Base-by-base conservation (phyloP, 2,797 vertebrate genomes). In the Rhadinocentrus ornatus region DNA sequence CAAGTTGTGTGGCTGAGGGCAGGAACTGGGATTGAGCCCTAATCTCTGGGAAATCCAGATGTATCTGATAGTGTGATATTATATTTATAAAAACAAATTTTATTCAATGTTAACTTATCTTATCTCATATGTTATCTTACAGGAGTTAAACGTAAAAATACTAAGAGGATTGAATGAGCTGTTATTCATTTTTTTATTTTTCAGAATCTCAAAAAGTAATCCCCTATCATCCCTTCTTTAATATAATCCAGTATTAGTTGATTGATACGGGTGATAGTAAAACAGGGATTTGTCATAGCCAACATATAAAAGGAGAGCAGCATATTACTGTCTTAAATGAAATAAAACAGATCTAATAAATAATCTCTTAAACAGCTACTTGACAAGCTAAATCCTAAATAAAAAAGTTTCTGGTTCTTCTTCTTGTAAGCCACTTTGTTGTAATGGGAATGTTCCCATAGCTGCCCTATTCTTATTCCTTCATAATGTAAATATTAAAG, bases 401-500 rank as follows among this genome's bases (percentile, higher is more conserved):
- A 56, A 73, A 26, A 48, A 48, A 27, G 35, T 60, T 50, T 62
- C 32, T 13, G 60, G 20, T 22, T 68, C 32, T 46, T 56, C 60
- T 34, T 34, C 24, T 41, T 64, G 26, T 64, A 50, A 48, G 26
- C 58, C n/a, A 41, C 18, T 50, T 18, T 76, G 78, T 75, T 26
- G 22, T 53, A 44, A 67, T 64, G 53, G 64, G 77, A 83, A 80
- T 67, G 26, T 71, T 85, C 79, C 55, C 68, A 74, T 62, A 34
- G 29, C 29, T 70, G 44, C 62, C 71, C 22, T 60, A 32, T 75
- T 73, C 26, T 77, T 50, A 63, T 71, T 58, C 52, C 56, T 22
- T 63, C 52, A 60, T 48, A 69, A 48, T 76, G 63, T 80, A 73
- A 83, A 77, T 82, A 81, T 50, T 46, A 56, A 66, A 73, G 39